Evolutionary conservation across 1,140 invertebrate genomes (phyloP).

Genomic region (Venustaconcha ellipsiformis): DNA sequence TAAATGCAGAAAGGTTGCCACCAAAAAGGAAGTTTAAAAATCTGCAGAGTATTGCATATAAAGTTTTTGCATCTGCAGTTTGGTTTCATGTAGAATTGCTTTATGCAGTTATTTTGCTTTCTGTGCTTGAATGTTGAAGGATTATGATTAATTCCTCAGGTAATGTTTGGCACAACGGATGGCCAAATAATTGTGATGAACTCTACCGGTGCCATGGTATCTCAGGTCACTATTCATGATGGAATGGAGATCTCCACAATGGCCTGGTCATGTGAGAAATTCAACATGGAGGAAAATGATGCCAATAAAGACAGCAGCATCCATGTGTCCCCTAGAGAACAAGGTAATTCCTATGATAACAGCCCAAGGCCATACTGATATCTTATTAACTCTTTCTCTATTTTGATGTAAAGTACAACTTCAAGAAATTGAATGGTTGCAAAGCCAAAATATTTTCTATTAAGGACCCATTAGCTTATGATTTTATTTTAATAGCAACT

Average conservation of each 20-base stretch:
- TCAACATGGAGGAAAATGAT: constrained; percentile 96
- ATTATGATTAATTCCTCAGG: constrained; percentile 70
- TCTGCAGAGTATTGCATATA: too few relatives aligned
- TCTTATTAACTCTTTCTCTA: not conserved
- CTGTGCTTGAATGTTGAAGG: too few relatives aligned
- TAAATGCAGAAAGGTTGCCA: too few relatives aligned
- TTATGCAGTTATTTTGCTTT: too few relatives aligned
- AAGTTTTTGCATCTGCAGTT: too few relatives aligned
- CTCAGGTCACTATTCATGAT: constrained; percentile 86
- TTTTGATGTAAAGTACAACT: not conserved
- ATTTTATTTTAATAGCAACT: too few relatives aligned
- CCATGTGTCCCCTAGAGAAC: constrained; percentile 3
- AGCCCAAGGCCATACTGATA: not conserved
- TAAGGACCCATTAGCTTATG: too few relatives aligned
- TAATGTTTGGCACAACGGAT: constrained; percentile 94
- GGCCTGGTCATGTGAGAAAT: constrained; percentile 97
- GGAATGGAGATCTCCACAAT: constrained; percentile 84
- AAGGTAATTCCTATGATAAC: not conserved
- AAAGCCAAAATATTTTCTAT: too few relatives aligned
- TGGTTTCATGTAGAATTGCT: too few relatives aligned
- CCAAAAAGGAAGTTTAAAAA: too few relatives aligned
- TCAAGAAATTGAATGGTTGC: not conserved
- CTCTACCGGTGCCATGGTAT: constrained; percentile 94
- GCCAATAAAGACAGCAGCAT: constrained; percentile 13
- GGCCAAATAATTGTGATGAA: constrained; percentile 97